A percentile compares a stretch with the other conserved stretches of the same genome.
Conservation (phyloP, 2,888 invertebrate species). For the Archips xylosteana region DNA sequence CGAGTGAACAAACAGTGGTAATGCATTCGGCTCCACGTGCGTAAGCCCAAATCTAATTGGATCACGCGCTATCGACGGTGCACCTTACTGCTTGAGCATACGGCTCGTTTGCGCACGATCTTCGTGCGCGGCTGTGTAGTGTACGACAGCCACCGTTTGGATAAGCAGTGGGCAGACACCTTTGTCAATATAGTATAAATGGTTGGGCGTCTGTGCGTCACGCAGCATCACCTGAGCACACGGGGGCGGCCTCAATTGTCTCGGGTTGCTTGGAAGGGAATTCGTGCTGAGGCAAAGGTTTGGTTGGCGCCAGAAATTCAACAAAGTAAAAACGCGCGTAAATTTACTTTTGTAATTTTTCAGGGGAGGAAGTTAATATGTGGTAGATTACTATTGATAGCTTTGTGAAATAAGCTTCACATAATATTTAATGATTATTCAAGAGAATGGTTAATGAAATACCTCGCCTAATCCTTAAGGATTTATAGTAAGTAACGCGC, state of each 20-base stretch:
- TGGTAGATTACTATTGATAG: no score
- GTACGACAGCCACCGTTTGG: slow-evolving; percentile 6
- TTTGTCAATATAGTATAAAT: slow-evolving; percentile 23
- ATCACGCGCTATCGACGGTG: neutral
- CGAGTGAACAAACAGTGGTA: neutral
- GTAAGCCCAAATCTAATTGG: neutral
- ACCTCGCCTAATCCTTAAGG: neutral
- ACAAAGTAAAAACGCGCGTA: neutral
- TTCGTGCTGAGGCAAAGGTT: neutral
- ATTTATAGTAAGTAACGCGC: neutral
- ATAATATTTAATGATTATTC: no score
- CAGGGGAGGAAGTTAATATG: neutral
- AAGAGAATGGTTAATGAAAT: neutral
- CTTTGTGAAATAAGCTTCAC: no score
- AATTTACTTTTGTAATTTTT: no score
- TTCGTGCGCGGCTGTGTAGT: neutral
- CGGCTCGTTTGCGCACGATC: neutral
- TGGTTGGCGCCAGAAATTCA: neutral
- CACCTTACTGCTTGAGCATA: neutral
- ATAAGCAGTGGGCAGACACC: slow-evolving; percentile 31
- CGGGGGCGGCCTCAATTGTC: slow-evolving; percentile 11
- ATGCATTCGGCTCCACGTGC: slow-evolving; percentile 11
- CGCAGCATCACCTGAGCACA: slow-evolving; percentile 37
- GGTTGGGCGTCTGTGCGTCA: slow-evolving; percentile 25
- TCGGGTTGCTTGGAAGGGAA: neutral